Evolutionary conservation across 2,797 vertebrate species (phyloP).

Genomic region (Enteromius afrohamiltoni): DNA sequence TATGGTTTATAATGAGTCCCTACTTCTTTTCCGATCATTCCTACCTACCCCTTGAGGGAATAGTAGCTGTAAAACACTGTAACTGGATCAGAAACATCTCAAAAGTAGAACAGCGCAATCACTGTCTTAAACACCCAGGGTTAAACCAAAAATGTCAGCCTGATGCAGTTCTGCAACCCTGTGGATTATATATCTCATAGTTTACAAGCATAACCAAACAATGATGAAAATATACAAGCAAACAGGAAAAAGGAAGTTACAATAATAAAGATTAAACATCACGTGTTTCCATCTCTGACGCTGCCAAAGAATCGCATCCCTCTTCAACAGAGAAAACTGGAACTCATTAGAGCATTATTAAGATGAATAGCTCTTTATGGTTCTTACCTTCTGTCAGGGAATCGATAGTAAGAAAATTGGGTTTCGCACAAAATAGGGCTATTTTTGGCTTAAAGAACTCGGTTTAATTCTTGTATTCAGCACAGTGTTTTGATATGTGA

Average conservation of each 20-base stretch:
- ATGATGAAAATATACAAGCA: background rate
- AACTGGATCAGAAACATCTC: slow-evolving; percentile 20
- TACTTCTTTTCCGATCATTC: background rate
- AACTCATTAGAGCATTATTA: slow-evolving; percentile 40
- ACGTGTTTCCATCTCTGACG: background rate
- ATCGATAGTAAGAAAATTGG: slow-evolving; percentile 45
- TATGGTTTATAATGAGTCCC: background rate
- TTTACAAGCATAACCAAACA: background rate
- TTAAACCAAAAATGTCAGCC: background rate
- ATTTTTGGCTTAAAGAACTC: background rate
- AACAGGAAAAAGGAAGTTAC: background rate
- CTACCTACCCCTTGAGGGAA: background rate
- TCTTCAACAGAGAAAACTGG: slow-evolving; percentile 32
- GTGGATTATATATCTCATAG: background rate
- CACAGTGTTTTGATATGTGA: slow-evolving; percentile 5
- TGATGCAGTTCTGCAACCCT: background rate
- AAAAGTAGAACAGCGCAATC: background rate
- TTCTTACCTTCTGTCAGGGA: slow-evolving; percentile 24
- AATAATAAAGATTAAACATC: slow-evolving; percentile 1
- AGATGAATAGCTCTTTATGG: slow-evolving; percentile 38
- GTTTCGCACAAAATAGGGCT: slow-evolving; percentile 31
- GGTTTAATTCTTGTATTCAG: slow-evolving; percentile 1
- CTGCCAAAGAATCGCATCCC: slow-evolving; percentile 14
- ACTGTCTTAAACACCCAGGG: background rate
- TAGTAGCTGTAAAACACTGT: background rate